Evolutionary conservation across 2,888 invertebrate genomes (phyloP), one percentile per base, ranked within the genome.

Genomic region (Fragum whitleyi): DNA sequence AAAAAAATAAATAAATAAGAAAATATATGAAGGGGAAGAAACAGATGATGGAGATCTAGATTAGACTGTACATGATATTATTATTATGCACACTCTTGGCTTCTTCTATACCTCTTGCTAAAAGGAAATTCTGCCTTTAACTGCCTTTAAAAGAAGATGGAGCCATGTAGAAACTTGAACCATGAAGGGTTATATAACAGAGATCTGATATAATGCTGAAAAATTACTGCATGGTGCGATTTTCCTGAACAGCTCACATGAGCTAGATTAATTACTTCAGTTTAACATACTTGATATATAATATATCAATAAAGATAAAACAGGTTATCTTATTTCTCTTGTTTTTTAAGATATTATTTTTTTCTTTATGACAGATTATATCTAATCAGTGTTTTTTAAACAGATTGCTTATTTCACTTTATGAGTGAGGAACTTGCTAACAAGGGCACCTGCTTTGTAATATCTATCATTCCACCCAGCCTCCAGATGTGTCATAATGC

Each of bases 301-400:
- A 79, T 76, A 76, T 79, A 82, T 82, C 76, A 73, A 73, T 82
- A 78, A 42, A 76, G 82, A 79, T 82, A 82, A 72, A 51, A 32
- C 16, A 36, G 47, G 62, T 39, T 79, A 67, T 57, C 57, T 59
- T 72, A 76, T 70, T 78, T 57, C 47, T 78, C 26, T 51, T 62
- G 76, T 69, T 79, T 79, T 79, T n/a, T 42, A 65, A 65, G 23
- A 32, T 42, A 36, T 32, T n/a, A 16, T 65, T 42, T 72, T 42
- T 29, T 42, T 51, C 47, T 67, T 79, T 75, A 67, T 74, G 71
- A 69, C 61, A 69, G 53, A 67, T 72, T 71, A 74, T 71, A 74
- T 57, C 62, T 76, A 73, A 74, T 77, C 74, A 51, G 42, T 21
- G 23, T 32, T 65, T 55, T 65, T 65, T 74, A 77, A 77, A 81